Evolutionary conservation across 2,113 vertebrate species (phyloP), one percentile per base, ranked within the genome.

Genomic region (Gymnocephalus cernua): DNA sequence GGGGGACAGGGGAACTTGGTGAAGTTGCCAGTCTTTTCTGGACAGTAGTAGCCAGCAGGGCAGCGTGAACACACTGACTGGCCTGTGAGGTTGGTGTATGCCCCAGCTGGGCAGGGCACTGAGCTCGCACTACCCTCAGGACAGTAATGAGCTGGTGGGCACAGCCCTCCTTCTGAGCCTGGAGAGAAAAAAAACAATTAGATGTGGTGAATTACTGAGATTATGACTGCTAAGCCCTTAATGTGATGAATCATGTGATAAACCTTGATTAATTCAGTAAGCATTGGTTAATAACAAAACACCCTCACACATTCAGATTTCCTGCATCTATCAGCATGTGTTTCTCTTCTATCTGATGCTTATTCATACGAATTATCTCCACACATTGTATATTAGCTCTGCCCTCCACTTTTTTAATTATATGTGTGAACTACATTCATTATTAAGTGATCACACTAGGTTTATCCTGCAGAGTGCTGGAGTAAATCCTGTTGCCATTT

Each of bases 21-120:
- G 86, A 96, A 98, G 93, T 92, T 93, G 67, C 84, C 94, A 29
- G 93, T 94, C 48, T 93, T 96, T 80, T 96, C 96, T 11, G 96
- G 96, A 85, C 97, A 99, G 90, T 96, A 98, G 91, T 97, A 96
- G 45, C 98, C 96, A 5, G 96, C 95, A 0, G 96, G 95, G 77
- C 97, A 99, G 61, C 84, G 86, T 44, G 89, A 96, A 90, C 98
- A 99, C 2, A 69, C 83, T 0, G 90, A 90, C 89, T 97, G 97
- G 41, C 95, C 94, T 4, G 93, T 95, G 56, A 97, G 95, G 85
- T 95, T 97, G 86, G 91, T 95, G 82, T 97, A 99, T n/a, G 95
- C 96, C 70, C 97, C 97, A 3, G 97, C 96, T 69, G 27, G 94
- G 86, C 98, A 99, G 5, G 96, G 92, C 23, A 93, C 50, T 4